Evolutionary conservation across 2,113 vertebrate genomes (phyloP), one percentile per base, ranked within the genome.

Genomic region (Antigone vipio): DNA sequence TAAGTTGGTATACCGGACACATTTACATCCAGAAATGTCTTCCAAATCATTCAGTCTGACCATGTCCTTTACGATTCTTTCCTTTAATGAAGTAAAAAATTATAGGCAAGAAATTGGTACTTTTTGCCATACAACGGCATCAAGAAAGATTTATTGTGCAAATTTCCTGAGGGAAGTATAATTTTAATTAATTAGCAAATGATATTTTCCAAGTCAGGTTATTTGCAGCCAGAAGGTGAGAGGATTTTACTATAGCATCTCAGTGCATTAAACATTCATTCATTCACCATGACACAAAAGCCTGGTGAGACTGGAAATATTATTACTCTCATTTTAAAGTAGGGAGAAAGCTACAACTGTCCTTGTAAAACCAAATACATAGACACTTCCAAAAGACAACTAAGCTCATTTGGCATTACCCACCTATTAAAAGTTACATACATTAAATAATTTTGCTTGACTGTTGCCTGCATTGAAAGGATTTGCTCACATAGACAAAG

Each of bases 171-270:
- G 59, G 49, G 35, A 76, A 68, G 14, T 55, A 68, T 69, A 64
- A 83, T 86, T 94, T 86, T 49, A 94, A 59, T 79, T 85, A 92
- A 86, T 94, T 80, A 91, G 18, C 14, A 86, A 94, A 73, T 58
- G 0, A 32, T 86, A 44, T 77, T 88, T 92, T 91, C 53, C 50
- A 49, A 62, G 59, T 73, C 59, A 52, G 29, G 42, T 88, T 91
- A 58, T 89, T 92, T 92, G 59, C 2, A 14, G 35, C 67, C 49
- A 73, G 62, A 79, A 85, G 35, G 64, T 79, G 40, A 86, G 30
- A 76, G 40, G n/a, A 47, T 83, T 82, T 90, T 83, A 68, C 44
- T 85, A 3, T 47, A 79, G 16, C 22, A 77, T 79, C 29, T 58
- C 44, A 91, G 11, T 69, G 24, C 64, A 86, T 89, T 83, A 84